Conservation (phyloP, 2,888 invertebrate genomes). For the Drosophila kanekoi region DNA sequence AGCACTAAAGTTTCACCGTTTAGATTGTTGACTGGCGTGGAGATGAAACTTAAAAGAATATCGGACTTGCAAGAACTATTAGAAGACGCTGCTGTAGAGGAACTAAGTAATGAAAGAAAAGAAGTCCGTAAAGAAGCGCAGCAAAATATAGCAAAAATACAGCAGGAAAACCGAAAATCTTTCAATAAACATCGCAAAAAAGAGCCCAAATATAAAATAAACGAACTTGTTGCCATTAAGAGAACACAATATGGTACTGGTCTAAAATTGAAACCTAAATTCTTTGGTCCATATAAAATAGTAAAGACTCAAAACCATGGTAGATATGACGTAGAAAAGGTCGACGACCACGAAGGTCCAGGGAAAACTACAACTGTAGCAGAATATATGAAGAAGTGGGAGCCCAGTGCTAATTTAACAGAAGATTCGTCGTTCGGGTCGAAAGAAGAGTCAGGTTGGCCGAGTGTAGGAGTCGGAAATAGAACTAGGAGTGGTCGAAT, state of each 20-base stretch:
- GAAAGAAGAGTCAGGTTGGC: no score
- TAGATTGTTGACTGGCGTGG: no score
- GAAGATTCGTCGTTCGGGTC: background rate
- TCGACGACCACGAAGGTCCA: background rate
- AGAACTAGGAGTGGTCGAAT: no score
- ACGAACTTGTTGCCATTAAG: background rate
- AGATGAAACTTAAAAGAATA: background rate
- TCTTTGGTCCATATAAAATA: background rate
- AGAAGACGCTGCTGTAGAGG: background rate
- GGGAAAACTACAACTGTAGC: background rate
- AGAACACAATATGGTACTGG: no score
- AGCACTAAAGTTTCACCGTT: no score
- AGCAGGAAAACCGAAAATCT: background rate
- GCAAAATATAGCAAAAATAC: background rate
- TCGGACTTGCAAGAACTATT: background rate
- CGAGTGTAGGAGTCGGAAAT: no score
- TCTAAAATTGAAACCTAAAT: no score
- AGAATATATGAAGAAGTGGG: background rate
- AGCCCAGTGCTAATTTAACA: background rate
- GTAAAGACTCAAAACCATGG: background rate
- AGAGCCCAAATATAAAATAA: background rate
- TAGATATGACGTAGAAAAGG: background rate
- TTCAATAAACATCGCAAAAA: background rate
- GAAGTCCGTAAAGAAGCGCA: background rate
- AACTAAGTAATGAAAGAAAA: background rate